Percentiles rank a stretch among this genome's conserved stretches.
These are phyloP conservation scores for Arge pagana DNA, from an alignment of 2,888 invertebrate genomes.

Conservation along the genomic window DNA sequence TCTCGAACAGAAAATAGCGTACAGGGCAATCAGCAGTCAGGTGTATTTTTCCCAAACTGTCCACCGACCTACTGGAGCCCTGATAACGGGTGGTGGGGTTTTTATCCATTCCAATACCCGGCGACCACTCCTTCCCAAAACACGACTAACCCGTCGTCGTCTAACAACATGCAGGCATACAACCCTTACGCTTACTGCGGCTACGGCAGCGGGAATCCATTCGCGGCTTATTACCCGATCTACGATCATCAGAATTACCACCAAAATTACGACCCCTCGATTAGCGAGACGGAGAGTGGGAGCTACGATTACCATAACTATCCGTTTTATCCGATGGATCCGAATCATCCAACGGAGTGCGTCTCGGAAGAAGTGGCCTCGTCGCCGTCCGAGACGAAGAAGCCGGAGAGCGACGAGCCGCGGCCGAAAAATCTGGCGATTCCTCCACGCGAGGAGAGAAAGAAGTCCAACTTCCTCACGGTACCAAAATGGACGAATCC, in stretches of 20 bases:
- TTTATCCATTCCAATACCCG: conserved; percentile 37
- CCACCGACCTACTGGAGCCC: conserved; percentile 41
- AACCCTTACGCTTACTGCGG: conserved; percentile 32
- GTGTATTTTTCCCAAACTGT: conserved; percentile 38
- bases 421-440: neutral
- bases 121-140: conserved; percentile 19
- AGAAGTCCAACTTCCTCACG: conserved; percentile 1
- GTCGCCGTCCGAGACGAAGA: neutral
- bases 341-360: too few relatives aligned
- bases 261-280: conserved; percentile 1
- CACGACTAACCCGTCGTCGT: too few relatives aligned
- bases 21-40: conserved; percentile 49
- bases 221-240: conserved; percentile 37
- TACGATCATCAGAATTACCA: conserved; percentile 31
- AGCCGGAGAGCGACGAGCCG: neutral
- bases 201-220: conserved; percentile 32
- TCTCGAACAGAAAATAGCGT: conserved; percentile 49
- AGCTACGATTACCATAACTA: too few relatives aligned
- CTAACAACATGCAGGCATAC: too few relatives aligned
- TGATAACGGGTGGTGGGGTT: conserved; percentile 43
- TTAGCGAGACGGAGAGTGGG: too few relatives aligned
- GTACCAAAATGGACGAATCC: conserved; percentile 18
- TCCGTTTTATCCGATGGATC: too few relatives aligned
- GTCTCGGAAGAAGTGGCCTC: neutral
- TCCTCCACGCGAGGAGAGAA: neutral